Conservation (phyloP, 2,888 invertebrate genomes). For the Harpagoxenus sublaevis region DNA sequence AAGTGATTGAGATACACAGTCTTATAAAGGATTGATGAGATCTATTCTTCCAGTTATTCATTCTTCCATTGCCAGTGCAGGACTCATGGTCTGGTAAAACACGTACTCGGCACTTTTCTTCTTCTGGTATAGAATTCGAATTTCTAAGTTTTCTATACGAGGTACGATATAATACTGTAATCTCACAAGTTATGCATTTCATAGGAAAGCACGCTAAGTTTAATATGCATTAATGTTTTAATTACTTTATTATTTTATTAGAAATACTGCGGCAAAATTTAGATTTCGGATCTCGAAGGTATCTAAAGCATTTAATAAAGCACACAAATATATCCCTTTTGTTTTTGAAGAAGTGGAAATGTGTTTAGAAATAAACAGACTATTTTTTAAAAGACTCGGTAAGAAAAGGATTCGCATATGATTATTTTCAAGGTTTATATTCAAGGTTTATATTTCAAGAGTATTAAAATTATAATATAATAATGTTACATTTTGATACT, state of each 20-base stretch:
- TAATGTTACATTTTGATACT: not conserved
- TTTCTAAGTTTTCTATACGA: not conserved
- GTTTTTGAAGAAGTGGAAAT: not conserved
- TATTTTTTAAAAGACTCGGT: not conserved
- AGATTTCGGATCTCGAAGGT: not conserved
- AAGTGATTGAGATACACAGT: constrained; percentile 1
- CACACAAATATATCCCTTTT: not conserved
- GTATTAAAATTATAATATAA: not conserved
- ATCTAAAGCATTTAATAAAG: not conserved
- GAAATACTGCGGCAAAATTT: not conserved
- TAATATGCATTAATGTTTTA: not conserved
- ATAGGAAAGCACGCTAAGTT: not conserved
- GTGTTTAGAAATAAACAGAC: not conserved
- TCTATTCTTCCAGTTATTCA: constrained; percentile 24
- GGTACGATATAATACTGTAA: not conserved
- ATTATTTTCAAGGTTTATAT: not conserved
- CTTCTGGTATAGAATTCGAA: constrained; percentile 21
- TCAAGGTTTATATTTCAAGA: not conserved
- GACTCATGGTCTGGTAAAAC: constrained; percentile 52
- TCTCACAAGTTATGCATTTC: not conserved
- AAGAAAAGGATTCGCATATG: not conserved
- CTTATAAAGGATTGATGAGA: constrained; percentile 43
- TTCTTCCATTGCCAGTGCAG: not conserved
- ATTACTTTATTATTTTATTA: not conserved
- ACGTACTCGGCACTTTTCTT: constrained; percentile 62